Evolutionary conservation across 2,888 invertebrate genomes (phyloP).

Genomic region (Automeris io): DNA sequence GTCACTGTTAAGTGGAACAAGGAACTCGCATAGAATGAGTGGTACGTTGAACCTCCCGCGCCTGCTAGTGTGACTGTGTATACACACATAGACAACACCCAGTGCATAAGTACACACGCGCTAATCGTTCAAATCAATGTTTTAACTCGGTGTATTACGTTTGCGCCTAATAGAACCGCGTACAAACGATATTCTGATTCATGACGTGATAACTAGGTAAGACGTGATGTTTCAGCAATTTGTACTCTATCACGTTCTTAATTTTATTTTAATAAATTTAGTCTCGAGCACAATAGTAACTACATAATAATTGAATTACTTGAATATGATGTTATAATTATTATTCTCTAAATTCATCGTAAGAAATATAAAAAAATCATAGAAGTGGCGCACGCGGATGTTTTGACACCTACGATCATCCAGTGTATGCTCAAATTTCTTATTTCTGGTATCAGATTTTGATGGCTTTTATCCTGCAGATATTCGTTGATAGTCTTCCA

Average conservation of each 20-base stretch:
- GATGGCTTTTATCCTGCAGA: no score
- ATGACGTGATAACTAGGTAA: slow-evolving; percentile 42
- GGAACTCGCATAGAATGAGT: slow-evolving; percentile 73
- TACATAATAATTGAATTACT: no score
- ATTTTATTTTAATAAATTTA: slow-evolving; percentile 8
- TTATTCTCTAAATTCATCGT: no score
- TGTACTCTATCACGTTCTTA: slow-evolving; percentile 14
- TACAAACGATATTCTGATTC: slow-evolving; percentile 58
- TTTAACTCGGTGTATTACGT: slow-evolving; percentile 16
- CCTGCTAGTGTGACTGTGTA: slow-evolving; percentile 34
- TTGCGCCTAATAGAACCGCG: slow-evolving; percentile 36
- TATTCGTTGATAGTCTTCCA: no score
- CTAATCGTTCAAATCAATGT: slow-evolving; percentile 15
- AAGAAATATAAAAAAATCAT: no score
- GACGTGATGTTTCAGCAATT: slow-evolving; percentile 30
- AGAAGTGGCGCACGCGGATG: no score
- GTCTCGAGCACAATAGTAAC: no score
- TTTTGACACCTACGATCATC: no score
- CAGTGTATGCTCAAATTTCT: no score
- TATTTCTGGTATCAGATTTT: no score
- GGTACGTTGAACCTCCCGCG: slow-evolving; percentile 69
- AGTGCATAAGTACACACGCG: slow-evolving; percentile 26
- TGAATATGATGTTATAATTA: no score
- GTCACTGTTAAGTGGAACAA: slow-evolving; percentile 75
- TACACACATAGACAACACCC: slow-evolving; percentile 19